Evolutionary conservation across 2,113 vertebrate species (phyloP).

Genomic region (Ranitomeya imitator): DNA sequence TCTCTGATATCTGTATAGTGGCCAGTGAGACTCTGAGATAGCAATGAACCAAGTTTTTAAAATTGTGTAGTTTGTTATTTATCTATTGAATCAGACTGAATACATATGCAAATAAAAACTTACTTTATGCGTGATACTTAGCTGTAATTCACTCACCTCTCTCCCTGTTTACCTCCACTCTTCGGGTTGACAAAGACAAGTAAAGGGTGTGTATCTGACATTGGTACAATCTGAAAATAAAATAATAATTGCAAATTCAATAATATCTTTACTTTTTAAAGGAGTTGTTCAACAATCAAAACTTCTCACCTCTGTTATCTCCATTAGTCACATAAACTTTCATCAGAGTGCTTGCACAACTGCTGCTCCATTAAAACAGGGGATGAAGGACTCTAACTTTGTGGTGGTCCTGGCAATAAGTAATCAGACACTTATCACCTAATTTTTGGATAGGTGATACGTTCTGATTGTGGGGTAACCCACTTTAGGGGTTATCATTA

Average conservation of each 20-base stretch:
- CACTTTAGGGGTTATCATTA: no score
- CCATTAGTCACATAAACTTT: no score
- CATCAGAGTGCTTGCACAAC: no score
- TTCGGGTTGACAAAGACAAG: constrained; percentile 92
- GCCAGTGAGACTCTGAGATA: neutral
- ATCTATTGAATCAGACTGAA: neutral
- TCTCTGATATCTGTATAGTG: neutral
- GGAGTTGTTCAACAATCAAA: neutral
- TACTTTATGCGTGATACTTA: neutral
- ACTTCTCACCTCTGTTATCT: no score
- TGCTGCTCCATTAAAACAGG: no score
- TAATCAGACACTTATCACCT: no score
- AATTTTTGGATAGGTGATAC: no score
- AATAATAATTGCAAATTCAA: neutral
- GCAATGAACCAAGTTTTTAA: neutral
- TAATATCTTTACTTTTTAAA: neutral
- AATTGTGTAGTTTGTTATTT: neutral
- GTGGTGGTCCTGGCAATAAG: no score
- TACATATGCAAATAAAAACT: neutral
- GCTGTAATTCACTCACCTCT: constrained; percentile 72
- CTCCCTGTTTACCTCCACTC: constrained; percentile 91
- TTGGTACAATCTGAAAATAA: constrained; percentile 74
- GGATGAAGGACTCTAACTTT: no score
- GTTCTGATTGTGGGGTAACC: no score
- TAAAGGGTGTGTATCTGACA: constrained; percentile 81